Evolutionary conservation across 2,113 vertebrate genomes (phyloP).

Genomic region (Boulengeromyrus knoepffleri): DNA sequence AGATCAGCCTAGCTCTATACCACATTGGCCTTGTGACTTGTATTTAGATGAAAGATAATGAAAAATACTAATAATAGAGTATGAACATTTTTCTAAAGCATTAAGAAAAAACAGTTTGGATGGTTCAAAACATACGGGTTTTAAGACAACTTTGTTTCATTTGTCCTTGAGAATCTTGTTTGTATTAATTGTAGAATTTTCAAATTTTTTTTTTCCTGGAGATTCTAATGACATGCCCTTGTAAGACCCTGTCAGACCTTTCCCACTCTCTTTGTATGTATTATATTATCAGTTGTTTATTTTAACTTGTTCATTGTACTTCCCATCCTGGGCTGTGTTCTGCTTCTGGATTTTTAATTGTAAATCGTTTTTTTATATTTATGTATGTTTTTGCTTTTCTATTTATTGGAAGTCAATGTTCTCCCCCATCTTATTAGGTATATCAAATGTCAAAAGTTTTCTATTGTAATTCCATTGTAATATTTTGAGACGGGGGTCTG

Average conservation of each 20-base stretch:
- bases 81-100: constrained; percentile 74
- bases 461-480: constrained; percentile 42
- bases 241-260: constrained; percentile 31
- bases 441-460: constrained; percentile 42
- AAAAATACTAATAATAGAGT: constrained; percentile 72
- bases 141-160: constrained; percentile 47
- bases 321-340: constrained; percentile 41
- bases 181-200: constrained; percentile 51
- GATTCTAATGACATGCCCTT: constrained; percentile 42
- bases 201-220: constrained; percentile 37
- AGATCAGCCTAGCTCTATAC: constrained; percentile 71
- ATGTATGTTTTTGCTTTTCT: constrained; percentile 49
- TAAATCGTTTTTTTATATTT: constrained; percentile 41
- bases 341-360: constrained; percentile 41
- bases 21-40: constrained; percentile 73
- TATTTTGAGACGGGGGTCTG: constrained; percentile 41
- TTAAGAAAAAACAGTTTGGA: constrained; percentile 68
- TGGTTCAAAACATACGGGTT: constrained; percentile 74
- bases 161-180: constrained; percentile 48
- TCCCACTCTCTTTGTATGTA: constrained; percentile 26
- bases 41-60: constrained; percentile 68
- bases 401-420: constrained; percentile 65
- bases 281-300: constrained; percentile 32
- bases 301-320: constrained; percentile 17
- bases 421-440: constrained; percentile 47